A percentile compares a stretch with the other conserved stretches of the same genome.
Evolutionary conservation across 2,888 invertebrate species (phyloP).

Genomic region (Scrobipalpa atriplicella): DNA sequence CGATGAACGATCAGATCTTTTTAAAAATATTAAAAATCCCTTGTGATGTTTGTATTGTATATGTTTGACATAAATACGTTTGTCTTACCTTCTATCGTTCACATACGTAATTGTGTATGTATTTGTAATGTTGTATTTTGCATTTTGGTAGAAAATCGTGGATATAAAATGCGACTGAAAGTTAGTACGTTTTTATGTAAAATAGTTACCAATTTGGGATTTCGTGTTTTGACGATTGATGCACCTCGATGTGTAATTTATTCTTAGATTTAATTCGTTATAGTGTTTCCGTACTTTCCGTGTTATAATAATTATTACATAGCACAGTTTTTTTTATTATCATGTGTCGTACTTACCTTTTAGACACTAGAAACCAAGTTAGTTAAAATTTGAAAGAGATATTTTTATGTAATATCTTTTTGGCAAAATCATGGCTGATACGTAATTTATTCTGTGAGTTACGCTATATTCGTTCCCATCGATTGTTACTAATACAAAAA

Average conservation of each 20-base stretch:
- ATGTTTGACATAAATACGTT: conserved; percentile 28
- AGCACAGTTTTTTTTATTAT: not conserved
- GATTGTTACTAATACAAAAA: no score
- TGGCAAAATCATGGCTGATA: not conserved
- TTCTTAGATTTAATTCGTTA: conserved; percentile 16
- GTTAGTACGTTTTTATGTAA: conserved; percentile 38
- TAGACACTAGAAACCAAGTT: not conserved
- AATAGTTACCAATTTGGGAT: conserved; percentile 46
- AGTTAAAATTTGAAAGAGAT: no score
- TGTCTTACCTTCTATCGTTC: conserved; percentile 18
- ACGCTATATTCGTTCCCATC: no score
- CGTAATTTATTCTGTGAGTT: no score
- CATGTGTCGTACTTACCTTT: conserved; percentile 1
- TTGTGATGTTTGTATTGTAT: conserved; percentile 31
- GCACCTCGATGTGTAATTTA: conserved; percentile 14
- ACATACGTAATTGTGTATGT: conserved; percentile 38
- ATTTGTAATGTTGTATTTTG: conserved; percentile 26
- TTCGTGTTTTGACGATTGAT: conserved; percentile 16
- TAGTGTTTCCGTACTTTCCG: conserved; percentile 4
- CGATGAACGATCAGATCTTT: conserved; percentile 12
- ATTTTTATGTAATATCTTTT: not conserved
- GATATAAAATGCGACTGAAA: conserved; percentile 39
- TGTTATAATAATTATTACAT: conserved; percentile 14
- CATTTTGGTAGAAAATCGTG: not conserved
- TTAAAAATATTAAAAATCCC: not conserved